phyloP scores from a whole-genome alignment of 2,797 vertebrate genomes.

The Phrynocephalus guinanensis region DNA sequence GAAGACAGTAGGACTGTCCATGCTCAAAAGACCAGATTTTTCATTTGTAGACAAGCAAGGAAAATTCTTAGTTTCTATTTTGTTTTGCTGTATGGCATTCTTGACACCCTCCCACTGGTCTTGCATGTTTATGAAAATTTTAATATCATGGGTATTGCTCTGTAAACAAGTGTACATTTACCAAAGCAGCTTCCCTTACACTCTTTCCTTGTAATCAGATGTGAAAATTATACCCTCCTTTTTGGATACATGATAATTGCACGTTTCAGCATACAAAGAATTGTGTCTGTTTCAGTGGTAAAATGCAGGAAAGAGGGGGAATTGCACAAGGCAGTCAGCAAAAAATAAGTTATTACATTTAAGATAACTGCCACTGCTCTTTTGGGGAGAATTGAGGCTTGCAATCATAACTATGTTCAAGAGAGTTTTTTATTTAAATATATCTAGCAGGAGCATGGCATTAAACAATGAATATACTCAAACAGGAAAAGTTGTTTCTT shows the following conservation, averaged over 20 bases:
- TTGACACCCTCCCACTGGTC: slow-evolving; percentile 55
- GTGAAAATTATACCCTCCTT: slow-evolving; percentile 91
- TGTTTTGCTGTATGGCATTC: slow-evolving; percentile 58
- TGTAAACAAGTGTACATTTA: slow-evolving; percentile 84
- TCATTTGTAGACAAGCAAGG: slow-evolving; percentile 65
- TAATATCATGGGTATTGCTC: slow-evolving; percentile 84
- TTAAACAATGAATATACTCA: neutral
- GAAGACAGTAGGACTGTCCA: slow-evolving; percentile 50
- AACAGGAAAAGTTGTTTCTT: neutral
- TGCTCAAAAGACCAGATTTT: slow-evolving; percentile 67
- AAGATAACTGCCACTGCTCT: slow-evolving; percentile 76
- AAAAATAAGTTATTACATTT: slow-evolving; percentile 82
- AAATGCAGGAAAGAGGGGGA: slow-evolving; percentile 72
- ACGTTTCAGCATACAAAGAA: slow-evolving; percentile 85
- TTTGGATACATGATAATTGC: slow-evolving; percentile 94
- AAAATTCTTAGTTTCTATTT: slow-evolving; percentile 64
- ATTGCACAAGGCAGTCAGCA: slow-evolving; percentile 72
- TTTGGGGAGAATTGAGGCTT: slow-evolving; percentile 71
- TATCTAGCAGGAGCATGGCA: no score
- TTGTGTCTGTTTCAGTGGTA: slow-evolving; percentile 86
- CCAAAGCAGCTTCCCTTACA: slow-evolving; percentile 80
- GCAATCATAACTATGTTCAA: slow-evolving; percentile 76
- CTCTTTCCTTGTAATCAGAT: slow-evolving; percentile 92
- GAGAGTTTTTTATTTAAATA: slow-evolving; percentile 67
- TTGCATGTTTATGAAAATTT: slow-evolving; percentile 75